Conservation (phyloP, 2,888 invertebrate genomes). For the Hesperia comma region DNA sequence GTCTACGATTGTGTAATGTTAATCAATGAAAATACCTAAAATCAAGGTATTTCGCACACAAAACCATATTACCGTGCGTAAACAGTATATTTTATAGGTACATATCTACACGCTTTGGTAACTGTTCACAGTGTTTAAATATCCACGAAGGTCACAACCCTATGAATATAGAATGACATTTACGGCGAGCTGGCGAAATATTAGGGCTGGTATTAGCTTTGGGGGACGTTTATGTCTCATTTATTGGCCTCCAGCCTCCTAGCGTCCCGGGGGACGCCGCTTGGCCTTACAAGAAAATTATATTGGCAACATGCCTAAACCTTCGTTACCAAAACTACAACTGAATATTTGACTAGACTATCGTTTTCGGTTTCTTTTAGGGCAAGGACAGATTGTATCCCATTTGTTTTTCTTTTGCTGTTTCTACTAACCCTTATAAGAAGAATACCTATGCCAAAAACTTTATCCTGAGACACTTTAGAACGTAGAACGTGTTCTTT, state of each 20-base stretch:
- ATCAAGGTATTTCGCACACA: no score
- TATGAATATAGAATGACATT: constrained; percentile 19
- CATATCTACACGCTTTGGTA: no score
- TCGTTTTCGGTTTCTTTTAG: neutral
- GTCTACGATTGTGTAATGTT: no score
- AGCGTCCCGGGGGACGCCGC: constrained; percentile 20
- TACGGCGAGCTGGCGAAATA: constrained; percentile 11
- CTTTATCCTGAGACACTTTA: no score
- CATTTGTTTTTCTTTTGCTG: no score
- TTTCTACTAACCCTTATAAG: no score
- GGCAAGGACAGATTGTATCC: no score
- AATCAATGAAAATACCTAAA: no score
- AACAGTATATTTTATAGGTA: no score
- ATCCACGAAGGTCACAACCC: constrained; percentile 10
- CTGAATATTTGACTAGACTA: constrained; percentile 18
- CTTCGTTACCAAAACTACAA: constrained; percentile 12
- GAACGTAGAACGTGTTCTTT: no score
- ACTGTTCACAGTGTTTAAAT: neutral
- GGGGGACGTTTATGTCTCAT: constrained; percentile 22
- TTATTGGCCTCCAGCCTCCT: constrained; percentile 5
- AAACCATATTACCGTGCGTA: no score
- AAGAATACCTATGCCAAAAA: no score
- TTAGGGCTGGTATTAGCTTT: constrained; percentile 17
- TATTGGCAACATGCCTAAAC: constrained; percentile 29
- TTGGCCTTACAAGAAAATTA: constrained; percentile 22